phyloP scores from a whole-genome alignment of 2,113 vertebrate genomes.

The Eidolon helvum region DNA sequence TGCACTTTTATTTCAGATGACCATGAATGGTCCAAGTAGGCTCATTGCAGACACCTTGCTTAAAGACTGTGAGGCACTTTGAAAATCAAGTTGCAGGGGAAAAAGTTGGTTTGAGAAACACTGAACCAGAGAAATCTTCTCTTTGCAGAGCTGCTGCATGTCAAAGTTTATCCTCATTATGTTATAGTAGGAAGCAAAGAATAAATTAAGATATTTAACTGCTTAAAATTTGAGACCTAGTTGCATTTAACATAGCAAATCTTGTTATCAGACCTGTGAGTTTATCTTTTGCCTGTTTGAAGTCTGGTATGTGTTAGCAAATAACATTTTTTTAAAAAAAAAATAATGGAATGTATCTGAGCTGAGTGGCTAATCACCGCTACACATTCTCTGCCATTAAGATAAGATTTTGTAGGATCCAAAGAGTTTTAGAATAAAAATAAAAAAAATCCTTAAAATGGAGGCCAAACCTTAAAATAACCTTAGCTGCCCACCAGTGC shows the following conservation, averaged over 20 bases:
- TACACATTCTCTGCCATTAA: background rate
- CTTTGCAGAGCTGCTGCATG: conserved; percentile 73
- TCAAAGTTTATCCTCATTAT: conserved; percentile 83
- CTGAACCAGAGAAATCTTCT: conserved; percentile 72
- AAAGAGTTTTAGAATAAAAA: conserved; percentile 12
- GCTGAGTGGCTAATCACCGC: conserved; percentile 36
- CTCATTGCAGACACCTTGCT: conserved; percentile 73
- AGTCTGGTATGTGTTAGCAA: conserved; percentile 71
- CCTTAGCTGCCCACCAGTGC: background rate
- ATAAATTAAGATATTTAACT: conserved; percentile 86
- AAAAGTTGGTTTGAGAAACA: conserved; percentile 82
- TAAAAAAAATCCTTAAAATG: background rate
- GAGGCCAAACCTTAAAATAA: conserved; percentile 36
- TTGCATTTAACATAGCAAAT: conserved; percentile 85
- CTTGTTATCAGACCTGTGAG: conserved; percentile 82
- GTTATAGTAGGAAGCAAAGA: conserved; percentile 82
- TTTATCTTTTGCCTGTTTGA: conserved; percentile 78
- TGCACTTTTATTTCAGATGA: conserved; percentile 61
- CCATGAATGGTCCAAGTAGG: conserved; percentile 70
- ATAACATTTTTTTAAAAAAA: conserved; percentile 1
- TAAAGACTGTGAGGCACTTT: conserved; percentile 80
- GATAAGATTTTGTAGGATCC: conserved; percentile 28
- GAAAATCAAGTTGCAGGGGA: conserved; percentile 83
- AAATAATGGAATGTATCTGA: conserved; percentile 40
- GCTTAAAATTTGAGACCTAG: conserved; percentile 83